These are phyloP conservation scores for Cervus canadensis DNA, from an alignment of 2,113 vertebrate species.

Conservation along the genomic window DNA sequence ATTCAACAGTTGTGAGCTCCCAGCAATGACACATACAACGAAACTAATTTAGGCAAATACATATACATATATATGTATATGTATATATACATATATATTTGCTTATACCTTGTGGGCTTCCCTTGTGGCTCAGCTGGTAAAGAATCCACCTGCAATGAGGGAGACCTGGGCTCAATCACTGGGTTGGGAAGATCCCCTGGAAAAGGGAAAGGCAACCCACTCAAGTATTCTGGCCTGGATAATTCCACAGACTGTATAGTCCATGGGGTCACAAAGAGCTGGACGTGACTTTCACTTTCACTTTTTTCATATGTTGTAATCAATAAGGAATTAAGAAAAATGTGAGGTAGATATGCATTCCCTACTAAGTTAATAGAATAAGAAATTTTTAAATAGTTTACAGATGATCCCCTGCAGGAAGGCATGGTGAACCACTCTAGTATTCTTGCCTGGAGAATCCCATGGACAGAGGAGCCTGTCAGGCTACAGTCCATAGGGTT, in stretches of 20 bases:
- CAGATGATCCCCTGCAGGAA: neutral
- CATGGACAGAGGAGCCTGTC: neutral
- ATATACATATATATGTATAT: neutral
- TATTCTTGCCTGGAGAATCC: neutral
- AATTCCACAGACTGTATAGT: neutral
- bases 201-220: neutral
- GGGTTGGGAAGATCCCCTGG: neutral
- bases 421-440: neutral
- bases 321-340: neutral
- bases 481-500: neutral
- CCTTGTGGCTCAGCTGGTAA: neutral
- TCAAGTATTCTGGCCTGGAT: neutral
- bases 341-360: neutral
- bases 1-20: neutral
- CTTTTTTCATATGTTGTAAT: neutral
- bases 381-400: neutral
- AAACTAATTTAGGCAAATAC: neutral
- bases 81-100: neutral
- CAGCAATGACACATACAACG: neutral
- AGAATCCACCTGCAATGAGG: neutral
- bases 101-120: neutral
- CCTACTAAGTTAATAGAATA: neutral
- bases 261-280: neutral
- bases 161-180: neutral
- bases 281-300: rapidly evolving